Percentiles rank a stretch among this genome's conserved stretches.
Conservation (phyloP, 2,888 invertebrate genomes). For the Diplazon laetatorius region DNA sequence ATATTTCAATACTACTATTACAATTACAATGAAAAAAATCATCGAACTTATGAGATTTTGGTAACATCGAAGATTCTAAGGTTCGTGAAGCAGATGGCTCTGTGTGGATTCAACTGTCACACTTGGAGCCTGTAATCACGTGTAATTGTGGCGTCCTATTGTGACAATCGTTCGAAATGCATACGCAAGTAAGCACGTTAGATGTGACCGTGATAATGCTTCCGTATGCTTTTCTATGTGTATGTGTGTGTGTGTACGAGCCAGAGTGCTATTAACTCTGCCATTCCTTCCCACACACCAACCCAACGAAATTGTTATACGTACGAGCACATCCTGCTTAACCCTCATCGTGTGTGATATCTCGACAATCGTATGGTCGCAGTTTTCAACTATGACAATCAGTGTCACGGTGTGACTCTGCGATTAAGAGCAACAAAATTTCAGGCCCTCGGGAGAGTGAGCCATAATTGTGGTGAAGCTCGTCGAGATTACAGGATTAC, state of each 20-base stretch:
- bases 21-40: too few species aligned
- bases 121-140: constrained; percentile 40
- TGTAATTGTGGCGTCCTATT: constrained; percentile 44
- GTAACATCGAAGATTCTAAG: too few species aligned
- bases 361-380: constrained; percentile 44
- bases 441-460: neutral
- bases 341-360: constrained; percentile 47
- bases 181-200: neutral
- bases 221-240: too few species aligned
- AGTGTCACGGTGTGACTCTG: constrained; percentile 34
- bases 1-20: too few species aligned
- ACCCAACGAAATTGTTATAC: constrained; percentile 47
- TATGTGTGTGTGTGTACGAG: constrained; percentile 13
- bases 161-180: constrained; percentile 20
- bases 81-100: constrained; percentile 8
- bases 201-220: neutral
- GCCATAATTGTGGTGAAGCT: too few species aligned
- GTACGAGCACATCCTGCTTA: constrained; percentile 59
- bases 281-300: constrained; percentile 41
- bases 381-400: constrained; percentile 51
- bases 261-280: constrained; percentile 33
- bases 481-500: too few species aligned
- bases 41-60: too few species aligned
- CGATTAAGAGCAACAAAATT: constrained; percentile 21
- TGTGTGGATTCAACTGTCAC: constrained; percentile 18